A percentile compares a stretch with the other conserved stretches of the same genome.
Conservation (phyloP, 1,140 invertebrate species). For the Bactericera cockerelli region DNA sequence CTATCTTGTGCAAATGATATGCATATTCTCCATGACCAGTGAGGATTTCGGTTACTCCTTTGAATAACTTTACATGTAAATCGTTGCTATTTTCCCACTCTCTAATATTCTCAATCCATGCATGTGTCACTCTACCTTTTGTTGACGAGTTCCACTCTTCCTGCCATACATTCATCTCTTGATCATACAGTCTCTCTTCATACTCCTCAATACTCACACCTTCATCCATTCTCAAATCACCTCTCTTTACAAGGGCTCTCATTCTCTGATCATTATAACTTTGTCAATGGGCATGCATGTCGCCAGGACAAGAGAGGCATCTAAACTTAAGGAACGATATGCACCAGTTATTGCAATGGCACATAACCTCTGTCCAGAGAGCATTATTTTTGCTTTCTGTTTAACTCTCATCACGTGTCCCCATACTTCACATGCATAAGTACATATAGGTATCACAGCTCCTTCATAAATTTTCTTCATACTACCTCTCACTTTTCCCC, state of each 20-base stretch:
- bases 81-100: not conserved
- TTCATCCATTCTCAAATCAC: too few relatives aligned
- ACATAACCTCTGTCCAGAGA: slow-evolving; percentile 3
- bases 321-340: not conserved
- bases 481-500: not conserved
- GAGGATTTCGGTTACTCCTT: not conserved
- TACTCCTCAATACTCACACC: not conserved
- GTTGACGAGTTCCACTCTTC: not conserved
- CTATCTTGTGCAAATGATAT: slow-evolving; percentile 11
- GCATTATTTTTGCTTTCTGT: not conserved
- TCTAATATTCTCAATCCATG: not conserved
- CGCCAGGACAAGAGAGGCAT: not conserved
- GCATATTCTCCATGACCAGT: not conserved
- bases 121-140: not conserved
- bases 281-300: slow-evolving; percentile 4
- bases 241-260: not conserved
- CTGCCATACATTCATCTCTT: not conserved
- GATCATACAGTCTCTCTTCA: not conserved
- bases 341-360: not conserved
- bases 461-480: not conserved
- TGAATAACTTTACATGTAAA: not conserved
- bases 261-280: not conserved
- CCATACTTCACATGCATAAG: slow-evolving; percentile 1
- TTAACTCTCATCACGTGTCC: not conserved
- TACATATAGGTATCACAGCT: not conserved